Conservation (phyloP, 2,113 vertebrate genomes). For the Mirounga angustirostris region DNA sequence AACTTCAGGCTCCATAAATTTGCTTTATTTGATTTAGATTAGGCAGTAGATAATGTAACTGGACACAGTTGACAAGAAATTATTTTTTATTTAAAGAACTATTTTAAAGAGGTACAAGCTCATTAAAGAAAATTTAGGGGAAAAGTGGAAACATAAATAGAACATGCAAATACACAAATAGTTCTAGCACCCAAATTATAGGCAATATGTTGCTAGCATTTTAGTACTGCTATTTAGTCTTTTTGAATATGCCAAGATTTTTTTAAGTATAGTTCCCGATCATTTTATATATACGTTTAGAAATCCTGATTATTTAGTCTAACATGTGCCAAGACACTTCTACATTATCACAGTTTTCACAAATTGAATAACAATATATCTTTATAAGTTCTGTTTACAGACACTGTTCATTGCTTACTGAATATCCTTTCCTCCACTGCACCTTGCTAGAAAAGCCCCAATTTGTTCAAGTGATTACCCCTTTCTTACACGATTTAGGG, state of each 20-base stretch:
- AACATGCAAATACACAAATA: background rate
- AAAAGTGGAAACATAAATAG: background rate
- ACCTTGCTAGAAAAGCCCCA: background rate
- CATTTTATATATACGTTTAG: background rate
- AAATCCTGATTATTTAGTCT: background rate
- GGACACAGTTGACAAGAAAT: constrained; percentile 62
- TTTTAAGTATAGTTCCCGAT: background rate
- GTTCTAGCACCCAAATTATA: background rate
- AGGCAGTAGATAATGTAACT: constrained; percentile 48
- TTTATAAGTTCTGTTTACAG: background rate
- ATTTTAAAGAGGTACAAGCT: constrained; percentile 45
- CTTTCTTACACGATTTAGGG: background rate
- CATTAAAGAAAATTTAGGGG: background rate
- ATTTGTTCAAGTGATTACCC: background rate
- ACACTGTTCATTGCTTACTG: background rate
- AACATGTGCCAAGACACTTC: background rate
- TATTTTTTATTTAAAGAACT: constrained; percentile 59
- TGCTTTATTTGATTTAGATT: constrained; percentile 72
- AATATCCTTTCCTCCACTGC: background rate
- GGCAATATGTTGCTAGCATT: background rate
- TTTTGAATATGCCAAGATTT: background rate
- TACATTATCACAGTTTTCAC: background rate
- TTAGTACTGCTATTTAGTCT: background rate
- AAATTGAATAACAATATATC: background rate
- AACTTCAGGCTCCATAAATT: constrained; percentile 69